phyloP scores from a whole-genome alignment of 2,797 vertebrate species.

The Danionella dracula region DNA sequence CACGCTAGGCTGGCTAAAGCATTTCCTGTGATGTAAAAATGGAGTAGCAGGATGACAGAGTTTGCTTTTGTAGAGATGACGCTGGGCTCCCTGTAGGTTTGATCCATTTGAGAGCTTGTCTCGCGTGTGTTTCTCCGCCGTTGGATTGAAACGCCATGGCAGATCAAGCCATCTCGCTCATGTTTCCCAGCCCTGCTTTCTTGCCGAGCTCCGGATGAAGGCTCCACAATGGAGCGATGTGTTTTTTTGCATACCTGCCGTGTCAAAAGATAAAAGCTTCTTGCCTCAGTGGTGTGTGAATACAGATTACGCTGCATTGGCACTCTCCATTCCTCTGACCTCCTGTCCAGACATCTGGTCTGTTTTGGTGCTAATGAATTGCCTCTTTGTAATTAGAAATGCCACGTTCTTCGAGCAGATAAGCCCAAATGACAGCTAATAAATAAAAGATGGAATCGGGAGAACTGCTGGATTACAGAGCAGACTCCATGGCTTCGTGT shows the following conservation, averaged over 20 bases:
- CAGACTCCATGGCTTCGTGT: slow-evolving; percentile 58
- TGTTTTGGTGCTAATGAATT: slow-evolving; percentile 66
- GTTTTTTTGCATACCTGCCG: slow-evolving; percentile 57
- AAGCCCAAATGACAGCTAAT: slow-evolving; percentile 62
- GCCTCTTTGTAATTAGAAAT: slow-evolving; percentile 71
- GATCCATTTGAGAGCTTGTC: slow-evolving; percentile 38
- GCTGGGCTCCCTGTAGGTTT: slow-evolving; percentile 35
- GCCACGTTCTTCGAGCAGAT: slow-evolving; percentile 58
- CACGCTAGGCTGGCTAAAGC: slow-evolving; percentile 15
- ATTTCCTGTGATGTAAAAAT: slow-evolving; percentile 35
- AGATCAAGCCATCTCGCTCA: slow-evolving; percentile 35
- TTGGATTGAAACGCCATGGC: slow-evolving; percentile 28
- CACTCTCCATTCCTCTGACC: slow-evolving; percentile 52
- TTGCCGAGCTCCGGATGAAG: slow-evolving; percentile 19
- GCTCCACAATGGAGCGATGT: slow-evolving; percentile 47
- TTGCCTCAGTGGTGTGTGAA: slow-evolving; percentile 55
- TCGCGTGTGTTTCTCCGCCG: slow-evolving; percentile 10
- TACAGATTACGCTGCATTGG: slow-evolving; percentile 52
- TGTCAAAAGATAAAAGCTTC: slow-evolving; percentile 61
- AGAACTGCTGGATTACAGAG: slow-evolving; percentile 48
- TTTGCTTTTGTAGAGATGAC: slow-evolving; percentile 31
- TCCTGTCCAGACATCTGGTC: slow-evolving; percentile 52
- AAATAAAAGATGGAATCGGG: slow-evolving; percentile 38
- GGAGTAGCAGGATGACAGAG: slow-evolving; percentile 21
- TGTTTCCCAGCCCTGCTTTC: slow-evolving; percentile 4